Base-by-base conservation (phyloP, 1,140 invertebrate genomes). In the Trachelipus rathkii region DNA sequence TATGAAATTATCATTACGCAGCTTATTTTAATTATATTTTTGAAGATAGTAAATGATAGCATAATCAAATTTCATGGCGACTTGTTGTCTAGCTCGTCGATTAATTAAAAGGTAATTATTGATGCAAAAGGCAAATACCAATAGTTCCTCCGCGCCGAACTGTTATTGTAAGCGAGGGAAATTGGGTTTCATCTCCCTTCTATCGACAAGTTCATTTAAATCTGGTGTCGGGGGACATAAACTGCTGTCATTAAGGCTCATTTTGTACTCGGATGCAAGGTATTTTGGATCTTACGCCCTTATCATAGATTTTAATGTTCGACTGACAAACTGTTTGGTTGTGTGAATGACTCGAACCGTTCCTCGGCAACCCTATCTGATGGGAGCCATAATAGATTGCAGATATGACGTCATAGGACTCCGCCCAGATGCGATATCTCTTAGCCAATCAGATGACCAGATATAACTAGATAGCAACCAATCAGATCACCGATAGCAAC, bases 161-260 rank as follows among this genome's bases (percentile, higher is more conserved):
- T 33, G 33, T 33, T 60, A 15, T 60, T 60, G 50, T 60, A 15
- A 60, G 50, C 50, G 50, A 60, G 50, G 68, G 68, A 33, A 70
- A 70, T 70, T 21, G 68, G n/a, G 68, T 23, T 33, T 11, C 19
- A 23, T 21, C 68, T 72, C 70, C 76, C 78, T 75, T 76, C 76
- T 79, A 79, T 79, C 78, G 78, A 79, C 78, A 79, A 73, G 78
- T 79, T 75, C 78, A 79, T 79, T 79, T 79, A 79, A 77, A 74
- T 74, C 75, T 71, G 74, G 78, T 75, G 76, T 75, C 60, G 78
- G 72, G 78, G 76, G 78, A 77, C 75, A 79, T 79, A 79, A 79
- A 71, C 75, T 75, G 72, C 68, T 76, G 78, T 79, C 78, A 79
- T 79, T 78, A 78, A 76, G 77, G 77, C 76, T 74, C 78, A 79